Conservation (phyloP, 2,113 vertebrate species). For the Phodopus roborovskii region DNA sequence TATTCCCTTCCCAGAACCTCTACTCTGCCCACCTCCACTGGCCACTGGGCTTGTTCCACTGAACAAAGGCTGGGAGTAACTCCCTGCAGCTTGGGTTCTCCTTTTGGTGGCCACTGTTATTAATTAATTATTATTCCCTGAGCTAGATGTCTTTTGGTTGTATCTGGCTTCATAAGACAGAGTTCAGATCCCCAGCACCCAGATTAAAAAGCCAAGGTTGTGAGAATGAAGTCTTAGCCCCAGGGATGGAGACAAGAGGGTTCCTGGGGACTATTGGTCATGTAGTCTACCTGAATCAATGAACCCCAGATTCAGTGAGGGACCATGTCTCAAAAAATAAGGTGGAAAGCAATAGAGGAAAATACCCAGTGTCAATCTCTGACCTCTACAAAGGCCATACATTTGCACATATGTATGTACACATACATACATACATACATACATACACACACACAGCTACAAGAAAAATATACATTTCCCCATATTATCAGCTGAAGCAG, state of each 20-base stretch:
- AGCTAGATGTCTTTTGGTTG: neutral
- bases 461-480: neutral
- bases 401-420: neutral
- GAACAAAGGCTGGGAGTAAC: conserved; percentile 19
- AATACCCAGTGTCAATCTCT: neutral
- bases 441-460: neutral
- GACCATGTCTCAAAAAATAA: neutral
- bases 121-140: neutral
- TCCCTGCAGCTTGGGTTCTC: neutral
- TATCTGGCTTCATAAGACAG: neutral
- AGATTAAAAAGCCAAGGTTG: neutral
- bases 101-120: neutral
- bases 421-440: neutral
- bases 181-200: neutral
- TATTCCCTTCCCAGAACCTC: conserved; percentile 58
- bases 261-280: neutral
- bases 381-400: neutral
- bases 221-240: neutral
- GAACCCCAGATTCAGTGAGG: neutral
- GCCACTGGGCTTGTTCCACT: neutral
- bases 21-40: conserved; percentile 24
- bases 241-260: neutral
- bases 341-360: neutral
- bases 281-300: neutral
- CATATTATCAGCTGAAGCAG: neutral